Base-by-base conservation (phyloP, 2,888 invertebrate species). In the Timema cristinae region DNA sequence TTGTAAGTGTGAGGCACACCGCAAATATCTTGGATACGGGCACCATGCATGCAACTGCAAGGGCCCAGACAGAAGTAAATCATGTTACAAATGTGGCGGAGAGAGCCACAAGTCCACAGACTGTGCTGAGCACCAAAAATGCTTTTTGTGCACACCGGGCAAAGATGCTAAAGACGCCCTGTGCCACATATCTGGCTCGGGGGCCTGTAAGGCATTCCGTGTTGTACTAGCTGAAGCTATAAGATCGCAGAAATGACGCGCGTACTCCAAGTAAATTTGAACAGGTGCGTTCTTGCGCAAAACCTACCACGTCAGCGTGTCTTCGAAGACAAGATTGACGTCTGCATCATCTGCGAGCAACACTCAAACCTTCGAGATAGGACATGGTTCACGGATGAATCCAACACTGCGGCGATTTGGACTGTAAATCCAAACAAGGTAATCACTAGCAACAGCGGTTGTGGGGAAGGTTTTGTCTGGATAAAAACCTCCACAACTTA, bases 301-400 rank as follows among this genome's bases (percentile, higher is more conserved):
- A 54, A 54, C 4, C 54, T n/a, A 4, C 4, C 4, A 54, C n/a
- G 54, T 54, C 54, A 54, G n/a, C 54, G 54, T 54, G 54, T 54
- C 54, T 54, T 54, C n/a, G 54, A 54, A 54, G 54, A 54, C 54
- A 54, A 54, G 54, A 54, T 4, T 54, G 54, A 54, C 54, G 54
- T 54, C 54, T 54, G 54, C n/a, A 54, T 54, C 4, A 54, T 54
- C 54, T 54, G 54, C 54, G n/a, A 54, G 54, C 54, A 54, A 54
- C 4, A 54, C 54, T 54, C 54, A 54, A 54, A 54, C 54, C 54
- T 54, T 54, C 1, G 54, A 54, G 54, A 54, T n/a, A 54, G n/a
- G n/a, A 54, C 54, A 32, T 32, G 32, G 32, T 2, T 32, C 32
- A 32, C 32, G 32, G 32, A 32, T 32, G 4, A 32, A 32, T 2